These are phyloP conservation scores for Epinotia nisella DNA, from an alignment of 2,888 invertebrate species.

Conservation along the genomic window DNA sequence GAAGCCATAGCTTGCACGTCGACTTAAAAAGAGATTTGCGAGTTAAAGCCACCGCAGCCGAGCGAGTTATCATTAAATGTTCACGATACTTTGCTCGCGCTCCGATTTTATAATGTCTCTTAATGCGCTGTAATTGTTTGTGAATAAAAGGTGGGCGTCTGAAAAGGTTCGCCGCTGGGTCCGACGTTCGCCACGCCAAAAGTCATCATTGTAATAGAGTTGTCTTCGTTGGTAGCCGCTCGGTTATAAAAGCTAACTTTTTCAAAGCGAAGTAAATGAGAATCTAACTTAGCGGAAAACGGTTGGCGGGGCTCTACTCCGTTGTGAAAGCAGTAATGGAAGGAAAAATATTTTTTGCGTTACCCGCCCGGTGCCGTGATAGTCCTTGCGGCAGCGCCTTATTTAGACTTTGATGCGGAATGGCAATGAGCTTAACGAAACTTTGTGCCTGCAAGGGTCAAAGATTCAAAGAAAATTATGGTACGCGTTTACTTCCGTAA, in stretches of 20 bases:
- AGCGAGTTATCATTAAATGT: conserved; percentile 76
- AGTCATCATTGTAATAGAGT: conserved; percentile 78
- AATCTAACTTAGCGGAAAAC: conserved; percentile 81
- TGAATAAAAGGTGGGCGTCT: conserved; percentile 67
- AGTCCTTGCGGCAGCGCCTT: conserved; percentile 64
- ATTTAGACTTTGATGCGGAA: conserved; percentile 70
- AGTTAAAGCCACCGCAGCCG: conserved; percentile 70
- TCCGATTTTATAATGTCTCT: conserved; percentile 65
- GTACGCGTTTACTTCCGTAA: conserved; percentile 58
- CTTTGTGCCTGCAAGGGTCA: conserved; percentile 62
- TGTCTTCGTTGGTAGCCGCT: conserved; percentile 71
- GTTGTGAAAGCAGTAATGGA: conserved; percentile 66
- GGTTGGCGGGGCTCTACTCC: conserved; percentile 61
- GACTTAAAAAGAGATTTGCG: conserved; percentile 77
- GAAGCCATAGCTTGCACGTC: conserved; percentile 73
- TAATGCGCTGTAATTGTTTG: conserved; percentile 74
- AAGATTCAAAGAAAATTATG: conserved; percentile 65
- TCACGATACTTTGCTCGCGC: conserved; percentile 66
- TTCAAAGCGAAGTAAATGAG: conserved; percentile 81
- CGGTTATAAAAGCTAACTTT: conserved; percentile 79
- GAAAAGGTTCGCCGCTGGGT: conserved; percentile 65
- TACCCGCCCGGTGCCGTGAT: conserved; percentile 64
- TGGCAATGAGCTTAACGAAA: conserved; percentile 69
- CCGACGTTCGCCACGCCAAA: conserved; percentile 65
- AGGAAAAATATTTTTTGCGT: conserved; percentile 73